Evolutionary conservation across 2,888 invertebrate species (phyloP), one percentile per base, ranked within the genome.

Genomic region (Torymus auratus): DNA sequence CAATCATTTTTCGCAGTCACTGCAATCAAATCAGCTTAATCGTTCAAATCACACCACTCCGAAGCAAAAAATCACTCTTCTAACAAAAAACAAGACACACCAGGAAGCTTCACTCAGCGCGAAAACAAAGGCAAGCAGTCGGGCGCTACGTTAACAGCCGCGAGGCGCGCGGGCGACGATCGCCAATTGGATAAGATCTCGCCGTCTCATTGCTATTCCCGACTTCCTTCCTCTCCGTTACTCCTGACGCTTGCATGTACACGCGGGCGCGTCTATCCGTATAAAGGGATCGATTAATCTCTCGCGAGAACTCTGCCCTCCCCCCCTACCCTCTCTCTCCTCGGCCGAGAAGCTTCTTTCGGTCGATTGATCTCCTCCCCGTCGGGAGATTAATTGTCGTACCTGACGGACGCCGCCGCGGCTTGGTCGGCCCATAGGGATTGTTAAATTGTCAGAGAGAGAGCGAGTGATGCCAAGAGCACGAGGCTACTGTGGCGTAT

Each of bases 271-370:
- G 68, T 73, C 77, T 73, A 20, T 62, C 67, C 65, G 72, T 58
- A 77, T 77, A 68, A 72, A 76, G 72, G 77, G 68, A 81, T 81
- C 76, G 69, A 81, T 81, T 81, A 81, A 81, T 81, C 80, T 81
- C 76, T 56, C 80, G 62, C 67, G 64, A 68, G 67, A 41, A 41
- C 41, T 41, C 41, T 41, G 41, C 41, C 7, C 68, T 73, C 68
- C 64, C 68, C 64, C 56, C 64, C 55, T 55, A 73, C 58, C 41
- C 20, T 23, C 23, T 28, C 56, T 52, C 69, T 20, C 50, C 62
- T 60, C 64, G 41, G 41, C 50, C 64, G 79, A 68, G 73, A 74
- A 74, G 79, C 79, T 80, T 80, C 80, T 74, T 73, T 69, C 65
- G 70, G 62, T 74, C 69, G 71, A 80, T 80, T 76, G 80, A 76